Evolutionary conservation across 2,113 vertebrate genomes (phyloP), one percentile per base, ranked within the genome.

Genomic region (Cynopterus brachyotis): DNA sequence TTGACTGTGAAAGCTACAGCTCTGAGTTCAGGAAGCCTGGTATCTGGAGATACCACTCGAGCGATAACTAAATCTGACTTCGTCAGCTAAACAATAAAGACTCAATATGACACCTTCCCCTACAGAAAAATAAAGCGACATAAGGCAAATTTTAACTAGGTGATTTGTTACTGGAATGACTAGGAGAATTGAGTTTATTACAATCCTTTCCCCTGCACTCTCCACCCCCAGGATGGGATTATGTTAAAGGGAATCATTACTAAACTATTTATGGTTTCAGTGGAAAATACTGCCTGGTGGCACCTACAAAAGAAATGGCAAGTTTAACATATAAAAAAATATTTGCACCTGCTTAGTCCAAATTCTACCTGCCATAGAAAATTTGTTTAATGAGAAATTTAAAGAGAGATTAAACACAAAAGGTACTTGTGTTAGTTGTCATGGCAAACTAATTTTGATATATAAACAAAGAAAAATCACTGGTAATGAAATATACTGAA

Each of bases 391-490:
- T 91, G 73, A 96, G 50, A 89, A 94, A 72, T 35, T 64, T 89
- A n/a, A 85, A 94, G 69, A 91, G 62, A 95, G 81, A 85, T 92
- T 96, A 95, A 91, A 94, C 55, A 96, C 67, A 79, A 66, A 78
- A 89, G 53, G 28, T 78, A 67, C 60, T 94, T 95, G 20, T 81
- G 75, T 91, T 19, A 87, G 81, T 72, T 89, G 69, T 91, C 76
- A 85, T 9, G 32, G 69, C n/a, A 96, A 97, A 93, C 57, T 79
- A 30, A 91, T 93, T 64, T 82, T 85, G 80, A 75, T 70, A 91
- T 45, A 78, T 85, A 84, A 90, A 87, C 24, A 93, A 57, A 93
- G 57, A 91, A 37, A 79, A 83, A 91, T 79, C 13, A 91, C 20
- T 93, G 57, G n/a, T 95, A 50, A 50, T 87, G 66, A 96, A 96